A percentile compares a stretch with the other conserved stretches of the same genome.
Conservation (phyloP, 2,797 vertebrate genomes). For the Petrocephalus sullivani region DNA sequence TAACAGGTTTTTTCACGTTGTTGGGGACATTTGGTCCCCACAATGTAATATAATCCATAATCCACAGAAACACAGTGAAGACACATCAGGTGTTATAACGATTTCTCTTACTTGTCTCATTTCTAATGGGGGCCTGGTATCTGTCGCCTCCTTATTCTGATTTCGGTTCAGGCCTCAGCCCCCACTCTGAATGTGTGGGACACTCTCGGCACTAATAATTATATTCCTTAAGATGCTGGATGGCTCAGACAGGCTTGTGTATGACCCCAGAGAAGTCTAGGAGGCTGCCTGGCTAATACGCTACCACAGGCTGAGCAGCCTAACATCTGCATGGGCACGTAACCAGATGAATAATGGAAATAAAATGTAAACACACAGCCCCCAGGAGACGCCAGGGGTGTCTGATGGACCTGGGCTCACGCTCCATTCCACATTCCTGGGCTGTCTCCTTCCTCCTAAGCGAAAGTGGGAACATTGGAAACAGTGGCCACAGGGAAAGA, state of each 20-base stretch:
- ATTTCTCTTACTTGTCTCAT: background rate
- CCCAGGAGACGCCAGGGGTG: background rate
- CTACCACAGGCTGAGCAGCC: background rate
- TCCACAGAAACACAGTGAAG: background rate
- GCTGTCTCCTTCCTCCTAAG: conserved; percentile 67
- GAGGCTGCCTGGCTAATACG: background rate
- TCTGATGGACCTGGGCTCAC: background rate
- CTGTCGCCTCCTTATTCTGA: background rate
- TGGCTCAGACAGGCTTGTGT: background rate
- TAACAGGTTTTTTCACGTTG: background rate
- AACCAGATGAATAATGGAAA: background rate
- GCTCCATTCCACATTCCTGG: conserved; percentile 67
- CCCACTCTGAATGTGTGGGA: background rate
- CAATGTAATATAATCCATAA: background rate
- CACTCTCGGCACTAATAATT: background rate
- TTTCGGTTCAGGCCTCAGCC: background rate
- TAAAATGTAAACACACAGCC: background rate
- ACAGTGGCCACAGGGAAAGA: conserved; percentile 77
- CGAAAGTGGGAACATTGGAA: conserved; percentile 77
- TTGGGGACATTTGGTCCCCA: background rate
- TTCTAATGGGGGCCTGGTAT: background rate
- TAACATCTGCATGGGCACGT: background rate
- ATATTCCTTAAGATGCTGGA: background rate
- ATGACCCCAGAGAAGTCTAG: background rate
- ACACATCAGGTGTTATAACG: too few relatives aligned